Conservation (phyloP, 2,888 invertebrate species). For the Microctonus hyperodae region DNA sequence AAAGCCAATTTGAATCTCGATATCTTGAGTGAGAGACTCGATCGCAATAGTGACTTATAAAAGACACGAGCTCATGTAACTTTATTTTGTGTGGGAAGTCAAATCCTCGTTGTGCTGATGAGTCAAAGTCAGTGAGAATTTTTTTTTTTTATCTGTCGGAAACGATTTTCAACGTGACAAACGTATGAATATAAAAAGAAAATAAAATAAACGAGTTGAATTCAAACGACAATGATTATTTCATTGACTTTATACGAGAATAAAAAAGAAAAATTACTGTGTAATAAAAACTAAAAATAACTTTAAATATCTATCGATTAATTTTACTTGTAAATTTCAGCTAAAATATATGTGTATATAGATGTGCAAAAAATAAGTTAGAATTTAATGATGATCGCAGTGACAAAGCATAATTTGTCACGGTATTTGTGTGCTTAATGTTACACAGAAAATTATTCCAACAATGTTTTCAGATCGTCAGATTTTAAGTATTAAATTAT, state of each 20-base stretch:
- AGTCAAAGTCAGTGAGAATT: neutral
- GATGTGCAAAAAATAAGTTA: neutral
- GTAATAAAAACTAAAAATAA: neutral
- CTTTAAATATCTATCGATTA: neutral
- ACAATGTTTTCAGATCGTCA: neutral
- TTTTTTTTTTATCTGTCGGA: neutral
- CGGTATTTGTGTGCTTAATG: neutral
- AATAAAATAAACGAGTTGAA: neutral
- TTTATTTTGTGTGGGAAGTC: neutral
- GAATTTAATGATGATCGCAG: neutral
- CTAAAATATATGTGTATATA: too few relatives aligned
- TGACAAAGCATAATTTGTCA: neutral
- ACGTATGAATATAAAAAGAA: neutral
- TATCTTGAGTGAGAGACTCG: too few relatives aligned
- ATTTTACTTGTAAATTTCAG: too few relatives aligned
- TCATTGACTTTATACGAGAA: neutral
- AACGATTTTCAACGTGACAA: neutral
- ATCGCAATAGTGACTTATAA: too few relatives aligned
- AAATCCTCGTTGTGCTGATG: neutral
- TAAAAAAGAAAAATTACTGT: neutral
- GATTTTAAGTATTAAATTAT: neutral
- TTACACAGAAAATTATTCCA: neutral
- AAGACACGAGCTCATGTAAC: neutral
- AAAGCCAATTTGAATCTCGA: conserved; percentile 30
- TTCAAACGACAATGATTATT: neutral